Conservation (phyloP, 2,113 vertebrate genomes). For the Oriolus oriolus region DNA sequence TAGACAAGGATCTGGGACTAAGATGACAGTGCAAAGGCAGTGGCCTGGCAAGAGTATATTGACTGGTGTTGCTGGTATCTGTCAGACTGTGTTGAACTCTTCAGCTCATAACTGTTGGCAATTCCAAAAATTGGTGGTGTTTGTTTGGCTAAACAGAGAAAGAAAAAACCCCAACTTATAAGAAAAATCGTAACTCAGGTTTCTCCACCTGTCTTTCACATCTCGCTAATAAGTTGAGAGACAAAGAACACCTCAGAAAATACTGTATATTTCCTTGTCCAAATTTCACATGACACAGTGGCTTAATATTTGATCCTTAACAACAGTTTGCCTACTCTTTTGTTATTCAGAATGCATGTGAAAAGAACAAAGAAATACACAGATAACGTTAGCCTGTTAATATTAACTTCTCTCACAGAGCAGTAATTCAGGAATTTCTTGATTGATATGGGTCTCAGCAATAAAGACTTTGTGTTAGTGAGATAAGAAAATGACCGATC, state of each 20-base stretch:
- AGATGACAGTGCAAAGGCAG: background rate
- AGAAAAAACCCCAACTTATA: fast-evolving
- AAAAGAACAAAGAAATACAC: background rate
- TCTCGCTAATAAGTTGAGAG: background rate
- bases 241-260: background rate
- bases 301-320: background rate
- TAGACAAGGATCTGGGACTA: background rate
- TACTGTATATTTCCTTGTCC: background rate
- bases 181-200: background rate
- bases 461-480: background rate
- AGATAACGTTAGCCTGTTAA: background rate
- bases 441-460: background rate
- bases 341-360: background rate
- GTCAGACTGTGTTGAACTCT: background rate
- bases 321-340: background rate
- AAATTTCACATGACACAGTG: background rate
- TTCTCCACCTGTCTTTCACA: background rate
- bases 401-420: background rate
- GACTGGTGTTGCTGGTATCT: background rate
- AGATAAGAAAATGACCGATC: background rate
- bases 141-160: background rate
- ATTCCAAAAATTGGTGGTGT: background rate
- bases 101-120: background rate
- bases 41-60: background rate
- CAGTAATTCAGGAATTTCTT: background rate